Base-by-base conservation (phyloP, 2,797 vertebrate genomes). In the Diplodus puntazzo region DNA sequence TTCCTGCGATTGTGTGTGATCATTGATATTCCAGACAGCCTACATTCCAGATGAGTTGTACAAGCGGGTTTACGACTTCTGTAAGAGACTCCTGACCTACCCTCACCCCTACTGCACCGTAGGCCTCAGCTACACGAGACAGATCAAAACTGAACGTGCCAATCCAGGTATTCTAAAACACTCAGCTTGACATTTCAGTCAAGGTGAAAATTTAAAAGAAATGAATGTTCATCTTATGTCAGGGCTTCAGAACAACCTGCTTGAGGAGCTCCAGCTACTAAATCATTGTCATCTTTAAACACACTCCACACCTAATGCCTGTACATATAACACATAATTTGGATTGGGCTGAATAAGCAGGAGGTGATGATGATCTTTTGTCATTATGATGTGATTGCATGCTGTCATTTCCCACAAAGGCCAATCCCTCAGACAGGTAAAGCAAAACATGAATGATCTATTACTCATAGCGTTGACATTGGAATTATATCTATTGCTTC, bases 61-160 rank as follows among this genome's bases (percentile, higher is more conserved):
- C 82, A 92, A 92, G 73, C 94, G 96, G 17, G 93, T 96, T 46
- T 99, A 99, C 0, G 83, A 96, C 77, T 96, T 97, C 78, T 99
- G 97, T 58, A 97, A 96, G 86, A 93, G 92, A 88, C 91, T 98
- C 34, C 91, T 99, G 77, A 98, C 97, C 0, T 94, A 96, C 77
- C 97, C 98, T 3, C 94, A 96, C 53, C 98, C 98, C 0, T 99
- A 97, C 91, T 97, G 97, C 93, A 94, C 94, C 0, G 84, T 99
- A 0, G 97, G 97, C 46, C 92, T 98, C 85, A 95, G 95, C 89
- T 98, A 96, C 13, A 96, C 97, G 1, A 72, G 88, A 48, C 93
- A 94, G 66, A 93, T 99, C 43, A 97, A 97, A 90, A 92, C 86
- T 0, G 97, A 99, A 83, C 93, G 92, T 7, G 79, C 74, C 1